Conservation (phyloP, 2,888 invertebrate species). For the Zaprionus bogoriensis region DNA sequence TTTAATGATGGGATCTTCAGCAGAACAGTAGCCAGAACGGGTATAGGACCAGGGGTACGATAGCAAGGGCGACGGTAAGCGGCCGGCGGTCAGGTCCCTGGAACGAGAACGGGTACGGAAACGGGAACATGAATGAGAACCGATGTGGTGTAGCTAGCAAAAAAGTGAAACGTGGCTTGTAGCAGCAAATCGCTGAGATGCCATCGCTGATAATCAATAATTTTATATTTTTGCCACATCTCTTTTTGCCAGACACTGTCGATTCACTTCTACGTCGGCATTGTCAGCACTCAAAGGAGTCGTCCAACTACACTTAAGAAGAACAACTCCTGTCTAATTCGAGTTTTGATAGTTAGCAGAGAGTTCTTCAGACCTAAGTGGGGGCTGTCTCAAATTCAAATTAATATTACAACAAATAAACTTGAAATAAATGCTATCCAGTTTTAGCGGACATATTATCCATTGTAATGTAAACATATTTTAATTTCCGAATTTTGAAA, state of each 20-base stretch:
- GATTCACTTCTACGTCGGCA: slow-evolving; percentile 35
- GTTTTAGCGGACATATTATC: too few relatives aligned
- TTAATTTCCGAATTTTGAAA: too few relatives aligned
- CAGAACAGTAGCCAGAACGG: slow-evolving; percentile 9
- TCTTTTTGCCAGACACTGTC: slow-evolving; percentile 61
- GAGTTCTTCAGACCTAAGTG: too few relatives aligned
- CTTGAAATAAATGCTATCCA: too few relatives aligned
- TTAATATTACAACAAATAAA: too few relatives aligned
- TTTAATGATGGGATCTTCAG: slow-evolving; percentile 73
- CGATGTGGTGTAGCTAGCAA: slow-evolving; percentile 19
- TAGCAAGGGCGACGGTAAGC: background rate
- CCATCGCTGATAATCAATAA: slow-evolving; percentile 77
- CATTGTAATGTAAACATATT: too few relatives aligned
- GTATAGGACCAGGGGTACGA: background rate
- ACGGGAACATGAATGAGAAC: slow-evolving; percentile 7
- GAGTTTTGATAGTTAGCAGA: background rate
- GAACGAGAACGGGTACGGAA: background rate
- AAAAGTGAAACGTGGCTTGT: slow-evolving; percentile 65
- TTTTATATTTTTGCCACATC: slow-evolving; percentile 75
- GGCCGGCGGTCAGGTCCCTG: background rate
- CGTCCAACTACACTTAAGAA: background rate
- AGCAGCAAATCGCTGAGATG: slow-evolving; percentile 71
- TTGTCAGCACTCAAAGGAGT: slow-evolving; percentile 41
- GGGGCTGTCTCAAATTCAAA: too few relatives aligned
- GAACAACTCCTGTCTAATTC: slow-evolving; percentile 9